Percentiles rank a stretch among this genome's conserved stretches.
Evolutionary conservation across 2,113 vertebrate species (phyloP).

Genomic region (Cheirogaleus medius): DNA sequence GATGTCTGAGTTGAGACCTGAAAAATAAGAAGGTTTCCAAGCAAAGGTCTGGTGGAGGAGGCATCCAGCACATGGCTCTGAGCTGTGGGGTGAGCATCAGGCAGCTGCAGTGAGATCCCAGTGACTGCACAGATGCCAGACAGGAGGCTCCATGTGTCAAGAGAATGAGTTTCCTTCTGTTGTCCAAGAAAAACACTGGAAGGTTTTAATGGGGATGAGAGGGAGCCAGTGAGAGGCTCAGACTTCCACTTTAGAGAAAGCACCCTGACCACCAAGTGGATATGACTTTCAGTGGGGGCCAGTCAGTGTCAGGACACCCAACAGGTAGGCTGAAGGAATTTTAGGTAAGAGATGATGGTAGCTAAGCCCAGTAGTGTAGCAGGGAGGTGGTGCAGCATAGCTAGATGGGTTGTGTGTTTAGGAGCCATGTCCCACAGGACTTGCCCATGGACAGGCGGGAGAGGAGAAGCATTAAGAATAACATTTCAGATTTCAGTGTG

Average conservation of each 20-base stretch:
- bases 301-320: too few species aligned
- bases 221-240: not conserved
- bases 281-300: rapidly evolving
- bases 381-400: not conserved
- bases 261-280: not conserved
- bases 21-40: not conserved
- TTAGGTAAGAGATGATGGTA: not conserved
- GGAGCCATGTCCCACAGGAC: not conserved
- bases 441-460: not conserved
- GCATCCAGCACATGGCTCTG: not conserved
- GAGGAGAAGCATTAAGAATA: not conserved
- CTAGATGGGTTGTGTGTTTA: too few species aligned
- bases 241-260: not conserved
- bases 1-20: not conserved
- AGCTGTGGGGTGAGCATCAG: not conserved
- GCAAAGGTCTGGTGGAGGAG: not conserved
- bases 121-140: not conserved
- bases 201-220: not conserved
- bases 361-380: rapidly evolving
- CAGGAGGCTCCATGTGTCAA: not conserved
- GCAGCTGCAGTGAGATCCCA: not conserved
- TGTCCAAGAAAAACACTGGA: not conserved
- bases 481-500: not conserved
- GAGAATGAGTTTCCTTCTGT: not conserved
- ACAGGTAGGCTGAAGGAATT: not conserved